A percentile compares a stretch with the other conserved stretches of the same genome.
Conservation (phyloP, 35 echinoderm and acorn worm genomes). For the Eucidaris tribuloides region DNA sequence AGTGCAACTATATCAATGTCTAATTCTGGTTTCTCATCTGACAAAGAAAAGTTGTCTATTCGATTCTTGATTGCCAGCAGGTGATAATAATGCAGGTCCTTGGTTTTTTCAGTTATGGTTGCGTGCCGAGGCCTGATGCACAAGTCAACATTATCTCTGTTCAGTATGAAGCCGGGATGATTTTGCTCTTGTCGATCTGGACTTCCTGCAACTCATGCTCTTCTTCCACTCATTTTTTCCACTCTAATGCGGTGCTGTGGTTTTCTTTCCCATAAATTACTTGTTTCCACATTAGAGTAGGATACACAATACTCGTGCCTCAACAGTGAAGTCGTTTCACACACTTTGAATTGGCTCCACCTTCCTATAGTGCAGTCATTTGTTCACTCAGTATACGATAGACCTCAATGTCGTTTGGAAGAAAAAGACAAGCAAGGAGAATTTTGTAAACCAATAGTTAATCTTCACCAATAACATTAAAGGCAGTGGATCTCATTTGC, state of each 20-base stretch:
- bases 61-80: constrained; percentile 43
- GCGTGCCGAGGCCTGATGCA: constrained; percentile 26
- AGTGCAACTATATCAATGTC: neutral
- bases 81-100: neutral
- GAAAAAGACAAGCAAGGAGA: too few relatives aligned
- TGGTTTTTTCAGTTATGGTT: neutral
- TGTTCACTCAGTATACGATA: too few relatives aligned
- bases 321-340: constrained; percentile 5
- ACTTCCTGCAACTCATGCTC: neutral
- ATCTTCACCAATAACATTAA: too few relatives aligned
- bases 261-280: neutral
- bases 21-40: neutral
- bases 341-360: neutral
- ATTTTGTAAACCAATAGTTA: too few relatives aligned
- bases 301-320: constrained; percentile 17
- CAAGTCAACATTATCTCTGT: constrained; percentile 67
- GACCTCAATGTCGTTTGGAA: too few relatives aligned
- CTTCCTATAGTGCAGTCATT: constrained; percentile 13
- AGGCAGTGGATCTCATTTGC: too few relatives aligned
- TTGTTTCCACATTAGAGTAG: neutral
- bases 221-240: neutral
- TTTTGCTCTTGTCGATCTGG: neutral
- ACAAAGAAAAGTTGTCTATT: neutral
- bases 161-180: neutral
- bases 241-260: neutral